Percentiles rank a stretch among this genome's conserved stretches.
Evolutionary conservation across 1,140 invertebrate genomes (phyloP).

Genomic region (Druon quercuslanigerum): DNA sequence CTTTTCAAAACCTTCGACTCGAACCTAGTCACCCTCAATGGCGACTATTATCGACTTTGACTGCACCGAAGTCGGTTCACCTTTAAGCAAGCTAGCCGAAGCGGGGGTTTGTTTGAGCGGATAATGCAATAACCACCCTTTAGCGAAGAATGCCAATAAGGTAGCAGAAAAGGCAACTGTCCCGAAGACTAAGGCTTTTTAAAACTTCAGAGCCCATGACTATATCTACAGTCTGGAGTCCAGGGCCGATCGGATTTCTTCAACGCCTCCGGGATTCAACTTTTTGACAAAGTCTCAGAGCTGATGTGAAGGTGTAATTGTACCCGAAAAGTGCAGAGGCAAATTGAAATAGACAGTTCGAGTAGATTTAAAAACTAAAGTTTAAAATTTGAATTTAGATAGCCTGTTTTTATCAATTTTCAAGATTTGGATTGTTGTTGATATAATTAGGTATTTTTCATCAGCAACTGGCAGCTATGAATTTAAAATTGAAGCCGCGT

Average conservation of each 20-base stretch:
- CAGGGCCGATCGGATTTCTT: neutral
- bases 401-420: too few relatives aligned
- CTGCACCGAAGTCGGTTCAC: slow-evolving; percentile 62
- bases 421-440: too few relatives aligned
- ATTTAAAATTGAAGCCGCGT: too few relatives aligned
- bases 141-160: slow-evolving; percentile 59
- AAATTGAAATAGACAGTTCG: too few relatives aligned
- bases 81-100: slow-evolving; percentile 66
- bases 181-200: slow-evolving; percentile 51
- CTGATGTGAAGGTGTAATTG: too few relatives aligned
- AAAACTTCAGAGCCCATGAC: slow-evolving; percentile 27
- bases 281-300: neutral
- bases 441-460: too few relatives aligned
- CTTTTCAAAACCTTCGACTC: slow-evolving; percentile 54
- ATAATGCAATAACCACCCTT: slow-evolving; percentile 68
- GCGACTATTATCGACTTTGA: slow-evolving; percentile 69
- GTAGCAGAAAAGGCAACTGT: slow-evolving; percentile 42
- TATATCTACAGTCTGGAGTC: neutral
- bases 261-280: slow-evolving; percentile 13
- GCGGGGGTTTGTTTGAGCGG: slow-evolving; percentile 63
- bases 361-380: too few relatives aligned
- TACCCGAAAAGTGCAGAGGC: too few relatives aligned
- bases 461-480: too few relatives aligned
- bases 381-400: too few relatives aligned
- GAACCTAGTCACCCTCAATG: slow-evolving; percentile 59